These are phyloP conservation scores for Aleadryas rufinucha DNA, from an alignment of 2,113 vertebrate genomes.

Conservation along the genomic window DNA sequence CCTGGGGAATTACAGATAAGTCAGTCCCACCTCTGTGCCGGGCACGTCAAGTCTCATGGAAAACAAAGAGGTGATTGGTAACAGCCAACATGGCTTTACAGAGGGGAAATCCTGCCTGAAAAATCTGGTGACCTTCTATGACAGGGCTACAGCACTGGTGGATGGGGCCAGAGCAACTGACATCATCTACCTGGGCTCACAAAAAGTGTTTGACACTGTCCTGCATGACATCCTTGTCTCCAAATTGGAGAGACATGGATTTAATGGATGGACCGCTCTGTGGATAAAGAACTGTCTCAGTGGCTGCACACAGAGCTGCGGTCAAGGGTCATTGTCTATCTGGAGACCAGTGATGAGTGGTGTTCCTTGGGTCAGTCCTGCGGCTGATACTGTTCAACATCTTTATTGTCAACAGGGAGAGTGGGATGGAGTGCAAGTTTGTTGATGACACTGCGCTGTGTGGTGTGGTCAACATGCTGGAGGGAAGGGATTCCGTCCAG, in stretches of 20 bases:
- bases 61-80: not conserved
- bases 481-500: not conserved
- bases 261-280: not conserved
- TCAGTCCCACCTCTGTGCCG: not conserved
- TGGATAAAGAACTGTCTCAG: accelerated
- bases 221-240: not conserved
- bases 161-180: not conserved
- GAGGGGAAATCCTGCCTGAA: not conserved
- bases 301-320: not conserved
- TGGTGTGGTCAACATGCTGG: accelerated
- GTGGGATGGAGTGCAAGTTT: not conserved
- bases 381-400: no score
- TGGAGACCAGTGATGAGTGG: not conserved
- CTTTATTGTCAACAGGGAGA: no score
- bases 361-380: not conserved
- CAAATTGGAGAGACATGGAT: not conserved
- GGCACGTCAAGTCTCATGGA: no score
- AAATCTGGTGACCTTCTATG: not conserved
- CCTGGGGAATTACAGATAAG: not conserved
- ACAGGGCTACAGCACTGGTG: not conserved
- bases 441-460: not conserved
- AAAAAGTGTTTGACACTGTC: not conserved
- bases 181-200: not conserved
- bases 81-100: not conserved
- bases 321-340: not conserved